A percentile compares a stretch with the other conserved stretches of the same genome.
phyloP scores from a whole-genome alignment of 2,797 vertebrate species.

The Florisuga fusca region DNA sequence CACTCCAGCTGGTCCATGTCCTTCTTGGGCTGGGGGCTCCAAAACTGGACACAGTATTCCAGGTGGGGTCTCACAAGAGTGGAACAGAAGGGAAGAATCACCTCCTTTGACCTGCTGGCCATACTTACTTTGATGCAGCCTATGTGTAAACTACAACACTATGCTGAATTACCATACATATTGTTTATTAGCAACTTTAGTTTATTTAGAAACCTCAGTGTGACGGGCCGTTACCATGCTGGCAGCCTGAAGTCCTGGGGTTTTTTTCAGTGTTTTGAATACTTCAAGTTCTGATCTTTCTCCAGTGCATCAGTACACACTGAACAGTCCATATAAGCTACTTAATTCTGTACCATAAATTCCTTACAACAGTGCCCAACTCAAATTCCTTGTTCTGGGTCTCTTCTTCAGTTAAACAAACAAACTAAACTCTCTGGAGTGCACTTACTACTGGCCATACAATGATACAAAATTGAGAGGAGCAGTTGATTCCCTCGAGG shows the following conservation, averaged over 20 bases:
- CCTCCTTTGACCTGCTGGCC: too few species aligned
- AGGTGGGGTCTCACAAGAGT: too few species aligned
- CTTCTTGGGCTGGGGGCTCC: too few species aligned
- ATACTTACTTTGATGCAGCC: too few species aligned
- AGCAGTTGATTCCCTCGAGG: too few species aligned
- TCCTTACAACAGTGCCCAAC: not conserved
- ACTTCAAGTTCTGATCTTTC: not conserved
- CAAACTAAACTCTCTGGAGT: not conserved
- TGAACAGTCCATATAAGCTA: not conserved
- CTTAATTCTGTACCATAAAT: not conserved
- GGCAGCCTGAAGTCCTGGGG: not conserved
- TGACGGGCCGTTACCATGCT: not conserved
- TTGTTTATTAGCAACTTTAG: not conserved
- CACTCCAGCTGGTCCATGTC: too few species aligned
- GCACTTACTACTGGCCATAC: not conserved
- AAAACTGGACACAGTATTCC: too few species aligned
- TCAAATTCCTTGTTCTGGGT: not conserved
- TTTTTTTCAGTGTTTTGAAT: not conserved
- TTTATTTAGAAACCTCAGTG: not conserved
- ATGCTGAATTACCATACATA: not conserved
- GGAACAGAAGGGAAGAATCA: too few species aligned
- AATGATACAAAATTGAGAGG: not conserved
- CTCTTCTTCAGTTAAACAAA: not conserved
- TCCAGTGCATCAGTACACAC: fast-evolving
- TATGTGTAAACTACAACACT: not conserved